These are phyloP conservation scores for Drosophila villosipedis DNA, from an alignment of 2,888 invertebrate genomes.

Conservation along the genomic window DNA sequence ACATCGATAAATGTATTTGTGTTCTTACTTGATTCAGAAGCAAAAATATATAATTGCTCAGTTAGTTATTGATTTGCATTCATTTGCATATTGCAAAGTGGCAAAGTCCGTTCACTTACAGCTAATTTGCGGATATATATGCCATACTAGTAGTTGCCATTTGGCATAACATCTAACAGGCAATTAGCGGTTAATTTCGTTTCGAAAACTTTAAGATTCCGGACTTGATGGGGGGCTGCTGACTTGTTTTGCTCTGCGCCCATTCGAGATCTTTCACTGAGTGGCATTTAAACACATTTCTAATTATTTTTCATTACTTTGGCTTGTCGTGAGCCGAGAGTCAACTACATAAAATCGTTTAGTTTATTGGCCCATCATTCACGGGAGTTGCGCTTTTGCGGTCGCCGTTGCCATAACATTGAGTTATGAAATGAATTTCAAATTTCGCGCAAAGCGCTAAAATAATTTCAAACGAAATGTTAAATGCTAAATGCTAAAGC, in stretches of 20 bases:
- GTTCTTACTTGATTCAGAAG: background rate
- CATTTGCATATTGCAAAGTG: conserved; percentile 22
- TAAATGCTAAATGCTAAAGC: conserved; percentile 7
- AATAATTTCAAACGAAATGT: conserved; percentile 70
- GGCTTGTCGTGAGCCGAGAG: conserved; percentile 65
- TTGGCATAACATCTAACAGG: conserved; percentile 55
- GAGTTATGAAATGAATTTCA: conserved; percentile 80
- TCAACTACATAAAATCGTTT: conserved; percentile 74
- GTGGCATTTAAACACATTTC: conserved; percentile 64
- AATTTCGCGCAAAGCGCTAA: conserved; percentile 78
- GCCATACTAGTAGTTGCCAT: conserved; percentile 36
- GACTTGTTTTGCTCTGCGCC: conserved; percentile 8
- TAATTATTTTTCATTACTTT: conserved; percentile 78
- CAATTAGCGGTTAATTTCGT: conserved; percentile 66
- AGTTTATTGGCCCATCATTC: conserved; percentile 82
- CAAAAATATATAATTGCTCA: conserved; percentile 6
- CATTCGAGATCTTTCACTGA: conserved; percentile 43
- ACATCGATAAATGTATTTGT: background rate
- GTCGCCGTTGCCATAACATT: conserved; percentile 72
- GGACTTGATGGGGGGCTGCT: conserved; percentile 16
- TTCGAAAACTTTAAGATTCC: conserved; percentile 43
- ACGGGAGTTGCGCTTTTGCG: conserved; percentile 71
- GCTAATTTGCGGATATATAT: conserved; percentile 41
- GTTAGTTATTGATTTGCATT: conserved; percentile 43
- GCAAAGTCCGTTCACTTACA: conserved; percentile 27